Evolutionary conservation across 1,140 invertebrate genomes (phyloP).

Genomic region (Trissolcus basalis): DNA sequence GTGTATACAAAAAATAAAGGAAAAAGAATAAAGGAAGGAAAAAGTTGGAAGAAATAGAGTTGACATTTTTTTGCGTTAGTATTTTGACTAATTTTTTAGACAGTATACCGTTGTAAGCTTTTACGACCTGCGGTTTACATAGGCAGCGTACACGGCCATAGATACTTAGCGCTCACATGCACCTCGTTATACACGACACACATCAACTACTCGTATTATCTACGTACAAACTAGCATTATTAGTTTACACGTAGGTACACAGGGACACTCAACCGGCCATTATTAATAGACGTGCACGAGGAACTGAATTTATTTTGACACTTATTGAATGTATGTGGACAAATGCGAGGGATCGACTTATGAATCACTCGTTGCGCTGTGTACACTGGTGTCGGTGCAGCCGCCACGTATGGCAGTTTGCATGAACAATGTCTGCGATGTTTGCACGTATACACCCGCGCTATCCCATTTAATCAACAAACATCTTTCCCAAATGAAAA

Average conservation of each 20-base stretch:
- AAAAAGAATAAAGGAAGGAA: too few relatives aligned
- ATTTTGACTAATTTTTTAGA: too few relatives aligned
- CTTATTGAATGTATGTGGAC: slow-evolving; percentile 36
- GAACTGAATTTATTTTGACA: slow-evolving; percentile 37
- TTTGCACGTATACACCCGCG: neutral
- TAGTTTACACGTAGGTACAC: slow-evolving; percentile 32
- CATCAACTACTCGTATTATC: slow-evolving; percentile 26
- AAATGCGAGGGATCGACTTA: slow-evolving; percentile 35
- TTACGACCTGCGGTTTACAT: neutral
- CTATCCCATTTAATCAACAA: too few relatives aligned
- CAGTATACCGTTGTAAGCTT: neutral
- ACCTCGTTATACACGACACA: slow-evolving; percentile 16
- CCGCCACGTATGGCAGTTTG: slow-evolving; percentile 1
- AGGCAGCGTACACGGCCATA: neutral
- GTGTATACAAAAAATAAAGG: too few relatives aligned
- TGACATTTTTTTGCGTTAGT: too few relatives aligned
- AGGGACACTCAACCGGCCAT: slow-evolving; percentile 10
- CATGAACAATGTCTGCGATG: slow-evolving; percentile 9
- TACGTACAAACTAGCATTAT: slow-evolving; percentile 26
- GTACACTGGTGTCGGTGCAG: slow-evolving; percentile 1
- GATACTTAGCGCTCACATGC: slow-evolving; percentile 4
- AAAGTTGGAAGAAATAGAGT: too few relatives aligned
- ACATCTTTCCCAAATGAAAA: too few relatives aligned
- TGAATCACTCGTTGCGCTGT: slow-evolving; percentile 22
- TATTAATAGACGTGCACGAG: slow-evolving; percentile 22